phyloP scores from a whole-genome alignment of 2,888 invertebrate species.

The Drosophila affinis region DNA sequence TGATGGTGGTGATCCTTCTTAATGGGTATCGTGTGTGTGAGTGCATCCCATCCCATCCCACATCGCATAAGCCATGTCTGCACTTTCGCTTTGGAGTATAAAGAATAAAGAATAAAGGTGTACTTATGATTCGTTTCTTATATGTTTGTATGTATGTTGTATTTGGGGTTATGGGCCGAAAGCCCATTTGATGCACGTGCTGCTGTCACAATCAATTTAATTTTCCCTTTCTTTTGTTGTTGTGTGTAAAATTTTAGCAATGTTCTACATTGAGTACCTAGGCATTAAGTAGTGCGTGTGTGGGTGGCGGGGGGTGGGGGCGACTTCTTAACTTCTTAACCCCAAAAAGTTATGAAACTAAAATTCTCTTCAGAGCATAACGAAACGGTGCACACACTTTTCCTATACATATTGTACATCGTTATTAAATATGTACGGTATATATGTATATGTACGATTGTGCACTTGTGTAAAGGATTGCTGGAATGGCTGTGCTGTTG shows the following conservation, averaged over 20 bases:
- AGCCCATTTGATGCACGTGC: constrained; percentile 82
- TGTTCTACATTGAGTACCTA: constrained; percentile 59
- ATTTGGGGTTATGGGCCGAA: too few relatives aligned
- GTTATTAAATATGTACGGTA: neutral
- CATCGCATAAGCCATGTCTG: neutral
- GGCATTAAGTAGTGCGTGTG: constrained; percentile 9
- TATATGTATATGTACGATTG: constrained; percentile 30
- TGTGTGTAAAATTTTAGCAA: constrained; percentile 58
- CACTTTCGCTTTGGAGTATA: neutral
- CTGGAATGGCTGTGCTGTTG: constrained; percentile 36
- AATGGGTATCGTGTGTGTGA: constrained; percentile 12
- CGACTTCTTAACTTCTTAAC: constrained; percentile 14
- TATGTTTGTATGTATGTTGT: constrained; percentile 7
- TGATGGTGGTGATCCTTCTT: constrained; percentile 15
- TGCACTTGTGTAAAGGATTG: constrained; percentile 73
- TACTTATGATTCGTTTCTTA: constrained; percentile 41
- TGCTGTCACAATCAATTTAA: constrained; percentile 81
- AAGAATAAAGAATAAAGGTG: constrained; percentile 11
- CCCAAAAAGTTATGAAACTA: constrained; percentile 14
- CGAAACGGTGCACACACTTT: constrained; percentile 17
- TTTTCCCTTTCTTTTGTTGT: constrained; percentile 55
- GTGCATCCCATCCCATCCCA: neutral
- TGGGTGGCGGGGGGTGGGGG: neutral
- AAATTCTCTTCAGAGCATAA: constrained; percentile 22
- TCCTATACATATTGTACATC: neutral